Conservation (phyloP, 2,113 vertebrate species). For the Trachemys scripta region DNA sequence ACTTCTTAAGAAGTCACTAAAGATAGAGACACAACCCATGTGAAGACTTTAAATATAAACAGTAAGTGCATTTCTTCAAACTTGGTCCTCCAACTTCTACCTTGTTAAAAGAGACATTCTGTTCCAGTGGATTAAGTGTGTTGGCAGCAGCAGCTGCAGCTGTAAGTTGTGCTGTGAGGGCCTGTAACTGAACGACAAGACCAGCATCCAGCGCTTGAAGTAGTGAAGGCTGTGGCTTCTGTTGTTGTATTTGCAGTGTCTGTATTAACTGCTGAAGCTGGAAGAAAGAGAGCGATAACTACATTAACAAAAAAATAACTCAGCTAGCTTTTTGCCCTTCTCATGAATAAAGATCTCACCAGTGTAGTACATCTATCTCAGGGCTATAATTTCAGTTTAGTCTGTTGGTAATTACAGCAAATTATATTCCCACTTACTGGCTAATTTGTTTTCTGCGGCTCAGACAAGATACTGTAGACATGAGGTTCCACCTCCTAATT, state of each 20-base stretch:
- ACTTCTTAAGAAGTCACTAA: background rate
- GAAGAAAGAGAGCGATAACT: background rate
- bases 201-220: constrained; percentile 97
- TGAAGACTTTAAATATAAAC: background rate
- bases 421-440: constrained; percentile 71
- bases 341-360: background rate
- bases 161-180: constrained; percentile 96
- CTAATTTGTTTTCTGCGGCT: constrained; percentile 71
- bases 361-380: constrained; percentile 18
- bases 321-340: background rate
- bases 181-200: constrained; percentile 96
- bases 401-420: constrained; percentile 47
- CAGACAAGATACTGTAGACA: constrained; percentile 58
- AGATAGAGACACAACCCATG: background rate
- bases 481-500: constrained; percentile 65
- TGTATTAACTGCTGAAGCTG: constrained; percentile 98
- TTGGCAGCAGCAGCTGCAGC: constrained; percentile 94
- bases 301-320: background rate
- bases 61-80: background rate
- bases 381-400: constrained; percentile 16
- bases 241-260: constrained; percentile 96
- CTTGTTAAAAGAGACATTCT: constrained; percentile 97
- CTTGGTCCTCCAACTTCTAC: constrained; percentile 74
- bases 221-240: constrained; percentile 97
- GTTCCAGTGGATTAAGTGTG: constrained; percentile 94